Evolutionary conservation across 2,797 vertebrate species (phyloP), one percentile per base, ranked within the genome.

Genomic region (Ceryle rudis): DNA sequence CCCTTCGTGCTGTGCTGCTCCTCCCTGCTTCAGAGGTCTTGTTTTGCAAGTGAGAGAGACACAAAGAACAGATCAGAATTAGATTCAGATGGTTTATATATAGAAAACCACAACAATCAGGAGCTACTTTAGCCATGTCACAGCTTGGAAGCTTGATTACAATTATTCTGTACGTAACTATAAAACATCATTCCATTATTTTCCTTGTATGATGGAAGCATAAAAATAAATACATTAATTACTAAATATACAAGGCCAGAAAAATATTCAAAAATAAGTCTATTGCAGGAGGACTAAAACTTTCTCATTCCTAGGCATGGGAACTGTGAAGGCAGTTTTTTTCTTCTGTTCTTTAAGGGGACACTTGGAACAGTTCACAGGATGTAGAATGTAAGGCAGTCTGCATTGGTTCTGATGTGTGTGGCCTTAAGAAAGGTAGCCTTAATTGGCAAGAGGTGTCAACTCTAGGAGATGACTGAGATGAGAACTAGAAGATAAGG

Each of bases 121-220:
- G 35, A 88, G 31, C 60, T 90, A 20, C 60, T 81, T 81, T n/a
- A 89, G 31, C 74, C 47, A 5, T 13, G 46, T 93, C 70, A 72
- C 41, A 85, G 19, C 75, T 90, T 70, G 22, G 75, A 52, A 92
- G 60, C 22, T 92, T 94, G 64, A 82, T 94, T 93, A 90, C 54
- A 57, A 42, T 89, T 80, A 74, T 81, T 89, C 39, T 62, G 23
- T 66, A 55, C 35, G 85, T 93, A 69, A 60, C 75, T 25, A n/a
- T 54, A 49, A 86, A 90, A 55, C 33, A 29, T 85, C 55, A 58
- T 66, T 60, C 23, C 55, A 33, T 93, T 90, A 42, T 58, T 69
- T 84, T 90, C 73, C 33, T 78, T 72, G 14, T 47, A 57, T 4
- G 1, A 44, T 10, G 28, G 74, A 61, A 55, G 65, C 58, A 28